A percentile compares a stretch with the other conserved stretches of the same genome.
These are phyloP conservation scores for Penaeus chinensis DNA, from an alignment of 1,140 invertebrate species.

Conservation along the genomic window DNA sequence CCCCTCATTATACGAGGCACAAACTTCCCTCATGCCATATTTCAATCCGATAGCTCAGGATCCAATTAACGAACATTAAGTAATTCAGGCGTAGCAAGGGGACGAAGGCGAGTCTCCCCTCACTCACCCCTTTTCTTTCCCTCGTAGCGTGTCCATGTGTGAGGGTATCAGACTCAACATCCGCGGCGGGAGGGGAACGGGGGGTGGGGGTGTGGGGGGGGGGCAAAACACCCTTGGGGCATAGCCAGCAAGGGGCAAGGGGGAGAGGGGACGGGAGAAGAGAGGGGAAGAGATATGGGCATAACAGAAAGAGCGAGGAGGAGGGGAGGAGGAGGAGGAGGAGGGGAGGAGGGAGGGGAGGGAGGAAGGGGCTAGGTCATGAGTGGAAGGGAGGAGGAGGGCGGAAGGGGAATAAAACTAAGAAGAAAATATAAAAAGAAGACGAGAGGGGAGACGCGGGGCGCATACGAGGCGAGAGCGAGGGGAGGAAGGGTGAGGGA, in stretches of 20 bases:
- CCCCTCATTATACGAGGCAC: constrained; percentile 37
- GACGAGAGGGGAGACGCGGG: too few relatives aligned
- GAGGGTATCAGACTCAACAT: constrained; percentile 16
- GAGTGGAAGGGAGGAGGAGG: too few relatives aligned
- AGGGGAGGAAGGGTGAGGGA: too few relatives aligned
- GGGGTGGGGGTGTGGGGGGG: not conserved
- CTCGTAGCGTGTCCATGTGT: constrained; percentile 26
- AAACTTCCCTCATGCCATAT: constrained; percentile 11
- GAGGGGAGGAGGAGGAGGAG: too few relatives aligned
- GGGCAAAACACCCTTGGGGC: not conserved
- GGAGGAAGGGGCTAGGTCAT: too few relatives aligned
- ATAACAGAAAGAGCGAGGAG: too few relatives aligned
- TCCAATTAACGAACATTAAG: constrained; percentile 47
- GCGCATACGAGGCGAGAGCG: too few relatives aligned
- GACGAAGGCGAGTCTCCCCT: constrained; percentile 7
- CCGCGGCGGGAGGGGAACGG: not conserved
- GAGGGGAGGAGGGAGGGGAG: too few relatives aligned
- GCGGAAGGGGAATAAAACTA: too few relatives aligned
- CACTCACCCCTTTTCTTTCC: constrained; percentile 10
- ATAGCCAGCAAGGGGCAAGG: not conserved
- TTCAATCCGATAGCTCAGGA: constrained; percentile 28
- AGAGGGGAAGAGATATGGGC: not conserved
- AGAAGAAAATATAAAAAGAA: too few relatives aligned
- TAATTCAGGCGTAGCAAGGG: constrained; percentile 43
- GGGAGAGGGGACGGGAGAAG: not conserved